Conservation (phyloP, 2,113 vertebrate species). For the Setophaga coronata region DNA sequence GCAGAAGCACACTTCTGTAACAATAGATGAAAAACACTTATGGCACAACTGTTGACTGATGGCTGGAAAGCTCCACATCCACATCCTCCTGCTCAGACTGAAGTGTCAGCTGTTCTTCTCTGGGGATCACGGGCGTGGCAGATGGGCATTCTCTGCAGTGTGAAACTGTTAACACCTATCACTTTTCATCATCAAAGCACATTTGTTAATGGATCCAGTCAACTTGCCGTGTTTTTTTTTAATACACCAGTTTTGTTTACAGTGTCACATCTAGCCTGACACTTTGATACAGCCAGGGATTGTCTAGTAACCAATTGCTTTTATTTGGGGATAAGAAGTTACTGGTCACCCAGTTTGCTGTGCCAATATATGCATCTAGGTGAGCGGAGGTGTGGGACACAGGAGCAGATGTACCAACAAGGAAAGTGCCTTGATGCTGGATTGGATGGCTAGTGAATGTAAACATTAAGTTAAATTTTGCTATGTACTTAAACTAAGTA, state of each 20-base stretch:
- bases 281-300: background rate
- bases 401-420: background rate
- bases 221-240: background rate
- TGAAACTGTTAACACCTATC: background rate
- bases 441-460: slow-evolving; percentile 46
- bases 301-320: background rate
- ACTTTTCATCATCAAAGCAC: slow-evolving; percentile 2
- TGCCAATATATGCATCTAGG: background rate
- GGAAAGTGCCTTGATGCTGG: slow-evolving; percentile 47
- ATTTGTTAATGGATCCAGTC: background rate
- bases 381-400: background rate
- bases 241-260: background rate
- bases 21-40: background rate
- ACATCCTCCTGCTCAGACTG: background rate
- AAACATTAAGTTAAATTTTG: slow-evolving; percentile 12
- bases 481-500: background rate
- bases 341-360: background rate
- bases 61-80: background rate
- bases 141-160: background rate
- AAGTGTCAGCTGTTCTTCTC: background rate
- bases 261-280: background rate
- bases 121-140: fast-evolving
- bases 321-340: background rate
- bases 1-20: slow-evolving; percentile 43
- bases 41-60: background rate